Evolutionary conservation across 2,888 invertebrate genomes (phyloP).

Genomic region (Melieria picta): DNA sequence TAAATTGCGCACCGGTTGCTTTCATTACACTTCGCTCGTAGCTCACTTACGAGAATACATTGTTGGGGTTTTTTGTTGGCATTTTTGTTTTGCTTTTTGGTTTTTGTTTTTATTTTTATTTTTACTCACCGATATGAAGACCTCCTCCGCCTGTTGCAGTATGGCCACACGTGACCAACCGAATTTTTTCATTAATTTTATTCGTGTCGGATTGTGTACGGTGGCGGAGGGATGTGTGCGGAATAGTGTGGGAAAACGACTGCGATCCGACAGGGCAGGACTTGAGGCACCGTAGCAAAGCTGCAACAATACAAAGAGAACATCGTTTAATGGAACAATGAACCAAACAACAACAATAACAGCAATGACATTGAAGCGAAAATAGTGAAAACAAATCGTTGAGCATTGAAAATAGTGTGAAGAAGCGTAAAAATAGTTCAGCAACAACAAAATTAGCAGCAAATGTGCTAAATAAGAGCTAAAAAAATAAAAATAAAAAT

Average conservation of each 20-base stretch:
- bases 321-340: no score
- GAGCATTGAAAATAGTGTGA: no score
- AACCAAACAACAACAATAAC: no score
- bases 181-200: constrained; percentile 96
- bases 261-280: constrained; percentile 95
- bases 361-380: no score
- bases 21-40: no score
- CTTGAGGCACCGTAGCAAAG: constrained; percentile 99
- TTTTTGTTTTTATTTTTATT: neutral
- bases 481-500: neutral
- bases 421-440: neutral
- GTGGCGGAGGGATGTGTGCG: constrained; percentile 99
- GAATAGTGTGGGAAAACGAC: constrained; percentile 97
- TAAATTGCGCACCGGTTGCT: no score
- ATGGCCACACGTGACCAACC: constrained; percentile 98
- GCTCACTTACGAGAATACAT: no score
- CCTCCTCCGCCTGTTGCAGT: constrained; percentile 98
- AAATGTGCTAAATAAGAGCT: neutral
- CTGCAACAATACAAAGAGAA: constrained; percentile 68
- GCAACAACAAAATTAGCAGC: neutral
- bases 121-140: constrained; percentile 85
- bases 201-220: constrained; percentile 97
- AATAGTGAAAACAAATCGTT: no score
- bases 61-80: no score
- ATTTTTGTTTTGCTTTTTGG: no score